Evolutionary conservation across 2,797 vertebrate genomes (phyloP).

Genomic region (Xyrichtys novacula): DNA sequence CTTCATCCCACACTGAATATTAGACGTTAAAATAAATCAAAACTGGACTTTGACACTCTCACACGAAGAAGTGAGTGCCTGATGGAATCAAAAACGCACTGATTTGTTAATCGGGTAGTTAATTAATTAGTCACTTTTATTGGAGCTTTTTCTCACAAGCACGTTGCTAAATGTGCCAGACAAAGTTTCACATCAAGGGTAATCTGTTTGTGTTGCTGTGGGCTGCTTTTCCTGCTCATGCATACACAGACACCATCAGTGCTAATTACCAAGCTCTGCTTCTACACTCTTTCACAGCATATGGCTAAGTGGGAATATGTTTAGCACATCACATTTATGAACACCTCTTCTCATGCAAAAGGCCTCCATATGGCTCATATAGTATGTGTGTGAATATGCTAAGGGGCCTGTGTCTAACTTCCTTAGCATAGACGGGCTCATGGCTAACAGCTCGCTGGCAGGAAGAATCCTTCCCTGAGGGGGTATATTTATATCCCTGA

Average conservation of each 20-base stretch:
- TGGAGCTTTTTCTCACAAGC: constrained; percentile 26
- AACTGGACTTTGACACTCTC: background rate
- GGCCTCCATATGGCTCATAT: constrained; percentile 54
- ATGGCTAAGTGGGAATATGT: constrained; percentile 66
- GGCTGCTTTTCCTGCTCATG: constrained; percentile 38
- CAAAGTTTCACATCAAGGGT: constrained; percentile 43
- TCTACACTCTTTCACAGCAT: constrained; percentile 41
- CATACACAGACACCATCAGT: constrained; percentile 48
- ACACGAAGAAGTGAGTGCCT: background rate
- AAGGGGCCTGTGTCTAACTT: constrained; percentile 51
- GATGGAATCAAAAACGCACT: constrained; percentile 12
- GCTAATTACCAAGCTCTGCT: constrained; percentile 56
- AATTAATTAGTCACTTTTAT: constrained; percentile 25
- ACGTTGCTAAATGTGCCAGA: constrained; percentile 29
- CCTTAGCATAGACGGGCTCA: constrained; percentile 55
- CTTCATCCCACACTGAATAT: background rate
- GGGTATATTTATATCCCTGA: constrained; percentile 77
- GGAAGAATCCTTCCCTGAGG: constrained; percentile 63
- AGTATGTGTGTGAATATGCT: constrained; percentile 21
- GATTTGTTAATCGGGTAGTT: constrained; percentile 20
- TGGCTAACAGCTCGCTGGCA: constrained; percentile 66
- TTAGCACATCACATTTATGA: constrained; percentile 57
- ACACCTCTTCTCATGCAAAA: constrained; percentile 37
- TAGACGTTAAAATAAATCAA: background rate
- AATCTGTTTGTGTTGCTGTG: constrained; percentile 51